These are phyloP conservation scores for Sarcophaga peregrina DNA, from an alignment of 1,140 invertebrate genomes.

Conservation along the genomic window DNA sequence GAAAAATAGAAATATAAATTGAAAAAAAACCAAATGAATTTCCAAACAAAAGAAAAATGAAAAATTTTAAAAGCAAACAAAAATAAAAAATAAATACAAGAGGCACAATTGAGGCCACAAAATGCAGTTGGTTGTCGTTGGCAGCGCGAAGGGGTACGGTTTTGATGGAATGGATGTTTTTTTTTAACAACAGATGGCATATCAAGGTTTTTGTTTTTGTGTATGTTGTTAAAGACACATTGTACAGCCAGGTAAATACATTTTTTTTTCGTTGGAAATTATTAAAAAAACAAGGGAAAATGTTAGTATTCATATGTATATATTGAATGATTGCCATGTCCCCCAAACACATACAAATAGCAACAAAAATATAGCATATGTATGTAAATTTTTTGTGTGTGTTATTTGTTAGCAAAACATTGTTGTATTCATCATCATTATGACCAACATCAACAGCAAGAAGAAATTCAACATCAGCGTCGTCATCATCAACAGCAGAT, in stretches of 20 bases:
- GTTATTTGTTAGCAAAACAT: background rate
- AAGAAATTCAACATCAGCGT: no score
- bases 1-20: background rate
- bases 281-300: background rate
- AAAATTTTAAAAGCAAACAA: slow-evolving; percentile 21
- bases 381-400: no score
- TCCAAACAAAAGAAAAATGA: background rate
- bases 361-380: no score
- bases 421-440: background rate
- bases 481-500: no score
- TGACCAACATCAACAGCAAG: background rate
- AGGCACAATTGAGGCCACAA: slow-evolving; percentile 36
- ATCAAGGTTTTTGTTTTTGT: background rate
- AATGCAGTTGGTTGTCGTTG: background rate
- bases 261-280: no score
- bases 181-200: background rate
- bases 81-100: slow-evolving; percentile 30
- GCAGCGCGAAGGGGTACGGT: no score
- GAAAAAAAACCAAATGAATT: background rate
- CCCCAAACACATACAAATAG: background rate
- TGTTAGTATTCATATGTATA: background rate
- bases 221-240: no score
- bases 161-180: no score
- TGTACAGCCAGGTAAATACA: no score
- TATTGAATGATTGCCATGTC: slow-evolving; percentile 9